Evolutionary conservation across 2,888 invertebrate species (phyloP), one percentile per base, ranked within the genome.

Genomic region (Pegoplata infirma): DNA sequence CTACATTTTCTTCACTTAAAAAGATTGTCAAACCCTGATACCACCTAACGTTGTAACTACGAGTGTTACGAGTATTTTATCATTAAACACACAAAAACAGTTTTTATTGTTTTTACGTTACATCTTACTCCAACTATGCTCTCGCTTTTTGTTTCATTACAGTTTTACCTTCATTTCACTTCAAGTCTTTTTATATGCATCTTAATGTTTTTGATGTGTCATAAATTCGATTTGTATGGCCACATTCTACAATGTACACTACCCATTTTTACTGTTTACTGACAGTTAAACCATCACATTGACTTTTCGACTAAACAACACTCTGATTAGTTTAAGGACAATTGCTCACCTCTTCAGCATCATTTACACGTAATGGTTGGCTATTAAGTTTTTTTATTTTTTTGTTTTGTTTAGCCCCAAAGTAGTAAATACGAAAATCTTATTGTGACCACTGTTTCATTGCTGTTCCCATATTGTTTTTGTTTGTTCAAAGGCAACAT

Each of bases 271-370:
- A 36, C 51, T 16, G 16, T 36, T 23, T 25, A 25, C 21, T 16
- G 21, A 7, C 17, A 16, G 36, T 44, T 28, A 47, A 28, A 53
- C 12, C 36, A 17, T 44, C 8, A 32, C 28, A 56, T 25, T 25
- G 25, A 25, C 25, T 25, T 25, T 3, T 3, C 4, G 17, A 12
- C 51, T 32, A 19, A 14, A 16, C 17, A 49, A 59, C 40, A 59
- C 63, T 61, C 46, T 72, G 75, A 75, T 79, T 72, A 79, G 63
- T 75, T 72, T 61, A 72, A 72, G 51, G 66, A 46, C 75, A 73
- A 71, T 77, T 75, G 74, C 73, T 76, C 82, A 82, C 81, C 82
- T 82, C 81, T 81, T 82, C 82, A 82, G 80, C 76, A 76, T 72
- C 82, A 72, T 81, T 82, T 81, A 80, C 81, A 81, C 80, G 79